A percentile compares a stretch with the other conserved stretches of the same genome.
phyloP scores from a whole-genome alignment of 1,140 invertebrate genomes.

The Orius laevigatus region DNA sequence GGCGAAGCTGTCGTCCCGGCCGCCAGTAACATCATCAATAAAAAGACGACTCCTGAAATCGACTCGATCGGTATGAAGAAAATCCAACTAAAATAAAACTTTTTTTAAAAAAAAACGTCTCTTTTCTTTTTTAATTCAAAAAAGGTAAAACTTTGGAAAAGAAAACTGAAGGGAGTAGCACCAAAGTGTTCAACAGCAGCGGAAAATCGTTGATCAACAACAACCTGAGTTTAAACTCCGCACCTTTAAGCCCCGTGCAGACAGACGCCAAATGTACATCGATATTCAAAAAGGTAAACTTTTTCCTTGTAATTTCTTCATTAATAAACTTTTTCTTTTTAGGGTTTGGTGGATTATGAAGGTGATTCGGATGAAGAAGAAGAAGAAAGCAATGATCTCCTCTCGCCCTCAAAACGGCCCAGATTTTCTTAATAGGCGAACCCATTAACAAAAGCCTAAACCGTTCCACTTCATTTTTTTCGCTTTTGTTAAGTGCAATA shows the following conservation, averaged over 20 bases:
- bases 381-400: constrained; percentile 35
- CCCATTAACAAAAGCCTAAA: too few species aligned
- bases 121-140: neutral
- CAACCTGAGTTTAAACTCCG: constrained; percentile 26
- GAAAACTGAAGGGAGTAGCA: constrained; percentile 30
- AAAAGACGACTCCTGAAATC: constrained; percentile 39
- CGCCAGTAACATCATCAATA: constrained; percentile 25
- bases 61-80: constrained; percentile 36
- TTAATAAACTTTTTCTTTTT: constrained; percentile 20
- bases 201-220: constrained; percentile 23
- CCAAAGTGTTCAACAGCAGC: constrained; percentile 22
- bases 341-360: constrained; percentile 91
- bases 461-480: too few species aligned
- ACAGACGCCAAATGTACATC: constrained; percentile 31
- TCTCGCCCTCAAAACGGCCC: constrained; percentile 17
- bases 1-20: constrained; percentile 49
- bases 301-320: neutral
- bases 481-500: too few species aligned
- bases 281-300: constrained; percentile 40
- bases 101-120: neutral
- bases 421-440: constrained; percentile 17
- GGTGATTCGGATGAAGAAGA: constrained; percentile 90
- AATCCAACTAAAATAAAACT: neutral
- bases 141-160: constrained; percentile 42
- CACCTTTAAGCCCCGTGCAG: constrained; percentile 28